These are phyloP conservation scores for Cantharis nigra DNA, from an alignment of 2,888 invertebrate species.

Conservation along the genomic window DNA sequence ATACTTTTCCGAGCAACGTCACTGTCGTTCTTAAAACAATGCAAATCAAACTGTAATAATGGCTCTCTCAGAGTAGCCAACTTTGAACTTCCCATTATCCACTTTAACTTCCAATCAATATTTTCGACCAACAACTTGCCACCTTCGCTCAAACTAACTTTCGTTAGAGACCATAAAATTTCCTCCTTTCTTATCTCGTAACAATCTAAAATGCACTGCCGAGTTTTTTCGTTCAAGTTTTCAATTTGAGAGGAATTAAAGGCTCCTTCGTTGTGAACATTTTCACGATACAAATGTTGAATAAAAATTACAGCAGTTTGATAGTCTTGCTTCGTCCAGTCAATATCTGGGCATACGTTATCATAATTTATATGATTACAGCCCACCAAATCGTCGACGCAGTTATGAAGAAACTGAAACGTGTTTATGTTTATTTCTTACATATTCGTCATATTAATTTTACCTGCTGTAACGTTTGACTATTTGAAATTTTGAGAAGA, in stretches of 20 bases:
- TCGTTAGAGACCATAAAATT: slow-evolving; percentile 44
- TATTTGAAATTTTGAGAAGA: background rate
- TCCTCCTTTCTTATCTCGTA: slow-evolving; percentile 47
- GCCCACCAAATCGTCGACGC: slow-evolving; percentile 48
- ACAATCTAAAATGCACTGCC: slow-evolving; percentile 42
- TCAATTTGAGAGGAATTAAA: slow-evolving; percentile 2
- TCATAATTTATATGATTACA: slow-evolving; percentile 40
- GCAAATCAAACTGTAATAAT: slow-evolving; percentile 57
- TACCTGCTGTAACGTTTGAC: background rate
- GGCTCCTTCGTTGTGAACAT: slow-evolving; percentile 36
- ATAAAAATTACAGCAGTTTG: slow-evolving; percentile 42
- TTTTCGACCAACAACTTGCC: slow-evolving; percentile 53
- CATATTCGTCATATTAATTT: background rate
- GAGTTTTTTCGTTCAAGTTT: slow-evolving; percentile 29
- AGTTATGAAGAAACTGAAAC: slow-evolving; percentile 52
- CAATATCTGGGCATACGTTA: slow-evolving; percentile 46
- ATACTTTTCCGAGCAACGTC: slow-evolving; percentile 36
- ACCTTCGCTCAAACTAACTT: slow-evolving; percentile 46
- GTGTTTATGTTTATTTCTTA: background rate
- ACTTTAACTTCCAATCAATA: slow-evolving; percentile 61
- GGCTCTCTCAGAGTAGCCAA: slow-evolving; percentile 57
- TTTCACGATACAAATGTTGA: slow-evolving; percentile 46
- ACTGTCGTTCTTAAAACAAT: slow-evolving; percentile 39
- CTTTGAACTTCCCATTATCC: slow-evolving; percentile 60
- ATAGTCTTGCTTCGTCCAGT: slow-evolving; percentile 49